These are phyloP conservation scores for Podabrus alpinus DNA, from an alignment of 2,888 invertebrate species.

Conservation along the genomic window DNA sequence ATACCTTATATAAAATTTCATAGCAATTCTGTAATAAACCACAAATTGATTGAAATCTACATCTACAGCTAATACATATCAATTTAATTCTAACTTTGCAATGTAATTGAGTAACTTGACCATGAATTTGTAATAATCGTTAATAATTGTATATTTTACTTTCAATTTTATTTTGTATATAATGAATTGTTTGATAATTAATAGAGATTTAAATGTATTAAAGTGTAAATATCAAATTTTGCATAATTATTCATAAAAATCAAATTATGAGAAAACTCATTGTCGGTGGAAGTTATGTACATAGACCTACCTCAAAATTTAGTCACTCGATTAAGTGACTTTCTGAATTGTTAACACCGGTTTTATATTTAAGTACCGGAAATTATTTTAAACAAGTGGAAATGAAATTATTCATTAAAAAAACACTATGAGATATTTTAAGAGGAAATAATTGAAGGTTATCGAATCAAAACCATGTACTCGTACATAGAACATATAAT, in stretches of 20 bases:
- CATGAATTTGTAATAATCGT: not conserved
- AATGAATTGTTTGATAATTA: not conserved
- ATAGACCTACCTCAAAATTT: not conserved
- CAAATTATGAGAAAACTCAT: not conserved
- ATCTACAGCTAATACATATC: not conserved
- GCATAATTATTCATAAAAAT: not conserved
- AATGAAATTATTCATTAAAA: not conserved
- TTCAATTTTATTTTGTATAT: not conserved
- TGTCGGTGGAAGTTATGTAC: not conserved
- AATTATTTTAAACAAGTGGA: not conserved
- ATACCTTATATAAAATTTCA: not conserved
- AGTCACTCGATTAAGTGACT: not conserved
- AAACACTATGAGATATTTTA: not conserved
- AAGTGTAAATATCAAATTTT: not conserved
- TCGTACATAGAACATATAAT: not conserved
- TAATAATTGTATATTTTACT: not conserved
- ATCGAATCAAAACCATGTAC: not conserved
- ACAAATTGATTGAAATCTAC: not conserved
- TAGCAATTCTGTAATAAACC: not conserved
- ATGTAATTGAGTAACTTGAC: not conserved
- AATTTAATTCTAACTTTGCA: not conserved
- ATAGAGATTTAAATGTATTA: not conserved
- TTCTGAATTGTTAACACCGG: not conserved
- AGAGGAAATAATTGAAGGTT: not conserved
- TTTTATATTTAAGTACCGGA: not conserved